phyloP scores from a whole-genome alignment of 2,113 vertebrate species.

The Pluvialis apricaria region DNA sequence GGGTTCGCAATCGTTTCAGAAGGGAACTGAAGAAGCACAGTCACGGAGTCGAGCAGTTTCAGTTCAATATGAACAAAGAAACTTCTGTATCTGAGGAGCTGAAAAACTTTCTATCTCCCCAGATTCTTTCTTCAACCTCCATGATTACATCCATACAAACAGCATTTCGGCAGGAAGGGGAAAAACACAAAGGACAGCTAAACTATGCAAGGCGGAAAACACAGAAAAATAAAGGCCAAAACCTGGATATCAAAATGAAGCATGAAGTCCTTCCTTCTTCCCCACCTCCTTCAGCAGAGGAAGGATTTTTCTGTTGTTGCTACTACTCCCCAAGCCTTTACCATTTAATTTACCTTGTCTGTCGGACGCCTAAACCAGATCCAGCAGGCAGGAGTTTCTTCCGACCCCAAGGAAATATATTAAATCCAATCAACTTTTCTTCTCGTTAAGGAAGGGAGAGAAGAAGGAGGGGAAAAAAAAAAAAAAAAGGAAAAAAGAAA shows the following conservation, averaged over 20 bases:
- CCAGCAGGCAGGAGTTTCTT: background rate
- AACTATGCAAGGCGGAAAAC: background rate
- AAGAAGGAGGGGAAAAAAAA: background rate
- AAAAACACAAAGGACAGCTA: background rate
- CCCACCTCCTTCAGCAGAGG: background rate
- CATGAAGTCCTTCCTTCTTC: background rate
- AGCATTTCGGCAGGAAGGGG: too few species aligned
- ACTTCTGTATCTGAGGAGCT: background rate
- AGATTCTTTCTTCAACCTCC: background rate
- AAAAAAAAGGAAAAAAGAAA: background rate
- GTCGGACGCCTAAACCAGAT: background rate
- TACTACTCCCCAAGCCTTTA: background rate
- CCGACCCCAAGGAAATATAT: background rate
- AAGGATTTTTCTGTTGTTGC: background rate
- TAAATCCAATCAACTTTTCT: background rate
- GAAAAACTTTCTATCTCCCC: background rate
- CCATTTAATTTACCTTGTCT: background rate
- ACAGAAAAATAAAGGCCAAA: background rate
- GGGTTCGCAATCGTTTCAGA: background rate
- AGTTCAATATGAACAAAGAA: constrained; percentile 19
- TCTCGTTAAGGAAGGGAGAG: background rate
- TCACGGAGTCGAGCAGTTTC: background rate
- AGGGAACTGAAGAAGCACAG: background rate
- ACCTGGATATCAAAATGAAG: background rate
- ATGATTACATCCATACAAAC: background rate